Conservation (phyloP, 2,113 vertebrate genomes). For the Tetrao urogallus region DNA sequence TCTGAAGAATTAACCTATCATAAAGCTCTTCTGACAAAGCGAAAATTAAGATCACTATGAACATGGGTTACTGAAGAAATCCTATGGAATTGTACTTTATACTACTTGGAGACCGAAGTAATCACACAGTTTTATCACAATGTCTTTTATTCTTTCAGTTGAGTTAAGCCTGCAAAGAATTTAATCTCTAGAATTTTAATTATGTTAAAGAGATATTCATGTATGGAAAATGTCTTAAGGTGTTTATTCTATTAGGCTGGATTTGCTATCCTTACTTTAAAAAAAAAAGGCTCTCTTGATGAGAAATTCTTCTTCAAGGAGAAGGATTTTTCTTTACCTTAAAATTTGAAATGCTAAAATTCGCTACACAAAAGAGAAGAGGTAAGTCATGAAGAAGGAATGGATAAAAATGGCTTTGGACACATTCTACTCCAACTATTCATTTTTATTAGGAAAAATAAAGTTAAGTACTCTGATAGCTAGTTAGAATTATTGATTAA, state of each 20-base stretch:
- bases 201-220: not conserved
- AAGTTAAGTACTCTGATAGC: not conserved
- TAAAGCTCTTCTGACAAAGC: not conserved
- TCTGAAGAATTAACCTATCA: not conserved
- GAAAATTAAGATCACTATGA: not conserved
- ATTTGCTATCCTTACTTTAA: slow-evolving; percentile 1
- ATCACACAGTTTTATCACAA: not conserved
- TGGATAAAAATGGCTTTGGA: not conserved
- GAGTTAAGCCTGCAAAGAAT: not conserved
- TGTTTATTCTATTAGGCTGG: not conserved
- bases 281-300: not conserved
- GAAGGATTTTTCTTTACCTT: not conserved
- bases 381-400: not conserved
- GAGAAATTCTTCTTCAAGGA: not conserved
- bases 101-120: not conserved
- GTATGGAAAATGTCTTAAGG: not conserved
- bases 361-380: not conserved
- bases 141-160: not conserved
- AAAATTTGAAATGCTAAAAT: not conserved
- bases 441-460: not conserved
- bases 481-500: not conserved
- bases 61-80: not conserved
- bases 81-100: not conserved
- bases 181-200: not conserved
- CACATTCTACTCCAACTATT: not conserved